Evolutionary conservation across 2,113 vertebrate species (phyloP).

Genomic region (Panthera tigris): DNA sequence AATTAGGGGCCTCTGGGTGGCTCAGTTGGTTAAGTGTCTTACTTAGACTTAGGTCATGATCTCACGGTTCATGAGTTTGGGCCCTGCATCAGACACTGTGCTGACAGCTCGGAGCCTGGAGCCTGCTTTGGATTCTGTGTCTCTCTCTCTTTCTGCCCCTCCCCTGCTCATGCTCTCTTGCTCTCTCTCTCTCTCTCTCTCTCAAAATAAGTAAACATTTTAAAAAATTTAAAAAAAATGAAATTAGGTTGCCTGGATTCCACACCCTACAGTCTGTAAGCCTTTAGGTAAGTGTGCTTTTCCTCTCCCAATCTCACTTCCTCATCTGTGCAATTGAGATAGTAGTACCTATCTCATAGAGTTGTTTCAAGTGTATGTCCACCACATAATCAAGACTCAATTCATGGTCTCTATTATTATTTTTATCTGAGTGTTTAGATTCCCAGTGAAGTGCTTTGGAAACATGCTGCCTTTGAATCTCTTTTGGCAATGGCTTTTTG

Average conservation of each 20-base stretch:
- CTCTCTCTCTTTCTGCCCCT: too few relatives aligned
- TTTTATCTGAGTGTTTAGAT: not conserved
- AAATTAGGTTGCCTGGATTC: not conserved
- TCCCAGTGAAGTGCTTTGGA: not conserved
- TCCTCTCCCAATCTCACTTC: not conserved
- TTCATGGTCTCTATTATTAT: not conserved
- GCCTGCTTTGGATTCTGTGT: too few relatives aligned
- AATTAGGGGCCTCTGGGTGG: not conserved
- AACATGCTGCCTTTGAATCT: not conserved
- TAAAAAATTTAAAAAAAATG: not conserved
- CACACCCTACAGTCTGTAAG: not conserved
- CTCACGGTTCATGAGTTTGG: too few relatives aligned
- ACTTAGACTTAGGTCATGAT: too few relatives aligned
- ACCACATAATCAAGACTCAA: not conserved
- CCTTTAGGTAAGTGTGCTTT: not conserved
- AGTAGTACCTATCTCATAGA: not conserved
- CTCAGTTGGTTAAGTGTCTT: too few relatives aligned
- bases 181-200: too few relatives aligned
- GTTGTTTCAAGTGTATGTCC: not conserved
- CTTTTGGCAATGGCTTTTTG: conserved; percentile 15
- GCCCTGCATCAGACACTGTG: too few relatives aligned
- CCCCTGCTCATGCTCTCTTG: too few relatives aligned
- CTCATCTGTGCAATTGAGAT: not conserved
- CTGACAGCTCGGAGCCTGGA: too few relatives aligned
- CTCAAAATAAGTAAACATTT: too few relatives aligned